phyloP scores from a whole-genome alignment of 92 coral and sea anemone species.

The Palythoa heliodiscus region DNA sequence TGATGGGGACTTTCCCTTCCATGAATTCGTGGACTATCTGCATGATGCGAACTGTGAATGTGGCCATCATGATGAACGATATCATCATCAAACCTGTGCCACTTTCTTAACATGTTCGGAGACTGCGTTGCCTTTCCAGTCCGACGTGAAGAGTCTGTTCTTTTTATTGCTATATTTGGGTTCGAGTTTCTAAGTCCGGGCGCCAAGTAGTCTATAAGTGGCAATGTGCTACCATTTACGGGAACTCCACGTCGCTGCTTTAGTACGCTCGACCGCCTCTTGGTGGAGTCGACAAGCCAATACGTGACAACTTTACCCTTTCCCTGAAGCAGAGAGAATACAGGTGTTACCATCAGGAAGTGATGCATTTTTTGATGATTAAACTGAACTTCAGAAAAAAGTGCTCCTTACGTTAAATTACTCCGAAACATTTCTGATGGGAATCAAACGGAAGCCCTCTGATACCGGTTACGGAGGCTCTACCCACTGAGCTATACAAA shows the following conservation, averaged over 20 bases:
- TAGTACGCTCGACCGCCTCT: slow-evolving; percentile 53
- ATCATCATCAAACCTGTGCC: slow-evolving; percentile 78
- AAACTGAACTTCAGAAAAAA: too few species aligned
- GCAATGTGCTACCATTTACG: slow-evolving; percentile 69
- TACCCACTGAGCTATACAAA: too few species aligned
- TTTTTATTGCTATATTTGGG: slow-evolving; percentile 61
- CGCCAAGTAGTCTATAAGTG: slow-evolving; percentile 70
- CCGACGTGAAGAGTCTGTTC: slow-evolving; percentile 79
- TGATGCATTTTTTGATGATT: background rate
- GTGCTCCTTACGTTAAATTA: too few species aligned
- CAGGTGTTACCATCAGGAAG: background rate
- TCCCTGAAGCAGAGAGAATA: slow-evolving; percentile 53
- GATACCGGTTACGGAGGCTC: too few species aligned
- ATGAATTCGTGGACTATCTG: slow-evolving; percentile 26
- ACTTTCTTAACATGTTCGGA: slow-evolving; percentile 69
- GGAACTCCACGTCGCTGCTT: slow-evolving; percentile 58
- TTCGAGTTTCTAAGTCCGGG: slow-evolving; percentile 68
- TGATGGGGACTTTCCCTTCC: slow-evolving; percentile 32
- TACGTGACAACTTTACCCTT: slow-evolving; percentile 82
- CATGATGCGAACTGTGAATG: slow-evolving; percentile 9
- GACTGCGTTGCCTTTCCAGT: slow-evolving; percentile 60
- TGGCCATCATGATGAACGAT: slow-evolving; percentile 33
- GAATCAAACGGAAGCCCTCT: too few species aligned
- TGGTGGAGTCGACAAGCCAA: slow-evolving; percentile 74
- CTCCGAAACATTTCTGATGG: too few species aligned